Conservation (phyloP, 2,888 invertebrate genomes). For the Zootermopsis nevadensis region DNA sequence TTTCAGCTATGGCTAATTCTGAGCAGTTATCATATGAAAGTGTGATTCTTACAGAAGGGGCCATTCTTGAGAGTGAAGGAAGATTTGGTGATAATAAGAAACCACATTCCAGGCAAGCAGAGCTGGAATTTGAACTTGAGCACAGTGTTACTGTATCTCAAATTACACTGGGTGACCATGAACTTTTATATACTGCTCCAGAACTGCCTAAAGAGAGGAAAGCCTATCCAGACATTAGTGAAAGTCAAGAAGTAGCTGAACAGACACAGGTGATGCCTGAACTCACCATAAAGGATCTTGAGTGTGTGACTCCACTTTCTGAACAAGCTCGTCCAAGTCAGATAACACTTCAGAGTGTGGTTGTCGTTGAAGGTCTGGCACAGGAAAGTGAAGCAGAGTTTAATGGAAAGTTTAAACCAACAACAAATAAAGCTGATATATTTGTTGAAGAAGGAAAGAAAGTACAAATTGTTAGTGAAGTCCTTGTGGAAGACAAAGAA, state of each 20-base stretch:
- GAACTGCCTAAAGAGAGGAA: conserved; percentile 60
- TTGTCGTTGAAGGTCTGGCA: conserved; percentile 58
- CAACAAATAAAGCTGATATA: conserved; percentile 62
- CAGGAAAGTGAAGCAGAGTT: conserved; percentile 60
- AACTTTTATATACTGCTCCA: conserved; percentile 59
- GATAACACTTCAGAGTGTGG: conserved; percentile 56
- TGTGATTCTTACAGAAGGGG: conserved; percentile 68
- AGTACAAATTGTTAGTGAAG: conserved; percentile 58
- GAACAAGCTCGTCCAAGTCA: conserved; percentile 57
- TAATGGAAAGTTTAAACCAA: conserved; percentile 60
- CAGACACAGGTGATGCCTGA: conserved; percentile 46
- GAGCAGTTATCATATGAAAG: conserved; percentile 68
- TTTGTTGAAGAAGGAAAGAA: conserved; percentile 60
- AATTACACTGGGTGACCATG: conserved; percentile 65
- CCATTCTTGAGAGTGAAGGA: conserved; percentile 63
- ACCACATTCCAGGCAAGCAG: conserved; percentile 62
- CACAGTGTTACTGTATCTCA: conserved; percentile 63
- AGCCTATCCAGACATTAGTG: conserved; percentile 61
- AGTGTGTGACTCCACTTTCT: conserved; percentile 55
- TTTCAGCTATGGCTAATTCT: conserved; percentile 62
- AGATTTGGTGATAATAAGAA: conserved; percentile 60
- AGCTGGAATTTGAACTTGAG: conserved; percentile 61
- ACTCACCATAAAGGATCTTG: conserved; percentile 42
- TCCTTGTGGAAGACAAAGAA: conserved; percentile 61
- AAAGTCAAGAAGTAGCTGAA: conserved; percentile 52